Conservation (phyloP, 2,888 invertebrate genomes). For the Melinaea menophilus region DNA sequence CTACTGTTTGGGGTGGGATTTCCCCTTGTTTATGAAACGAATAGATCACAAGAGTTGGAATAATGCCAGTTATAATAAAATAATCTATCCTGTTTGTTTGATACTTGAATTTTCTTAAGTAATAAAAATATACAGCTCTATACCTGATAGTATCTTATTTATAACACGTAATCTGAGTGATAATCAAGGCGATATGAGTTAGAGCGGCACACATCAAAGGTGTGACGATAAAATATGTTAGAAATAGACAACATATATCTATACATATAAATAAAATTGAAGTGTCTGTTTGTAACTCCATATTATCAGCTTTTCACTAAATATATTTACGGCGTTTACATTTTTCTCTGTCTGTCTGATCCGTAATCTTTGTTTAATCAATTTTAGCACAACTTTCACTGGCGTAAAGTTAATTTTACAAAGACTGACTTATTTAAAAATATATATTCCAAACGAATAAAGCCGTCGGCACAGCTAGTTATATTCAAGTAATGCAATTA, state of each 20-base stretch:
- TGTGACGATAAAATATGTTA: slow-evolving; percentile 18
- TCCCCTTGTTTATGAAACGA: slow-evolving; percentile 12
- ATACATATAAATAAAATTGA: too few species aligned
- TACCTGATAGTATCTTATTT: neutral
- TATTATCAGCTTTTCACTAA: too few species aligned
- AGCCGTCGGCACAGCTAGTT: too few species aligned
- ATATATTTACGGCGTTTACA: too few species aligned
- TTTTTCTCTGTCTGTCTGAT: too few species aligned
- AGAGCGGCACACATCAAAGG: slow-evolving; percentile 48
- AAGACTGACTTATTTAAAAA: too few species aligned
- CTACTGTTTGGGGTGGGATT: slow-evolving; percentile 17
- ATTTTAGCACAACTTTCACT: too few species aligned
- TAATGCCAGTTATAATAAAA: neutral
- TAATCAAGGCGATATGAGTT: slow-evolving; percentile 37
- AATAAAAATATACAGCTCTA: neutral
- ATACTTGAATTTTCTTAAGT: neutral
- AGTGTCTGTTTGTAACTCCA: too few species aligned
- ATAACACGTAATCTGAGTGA: slow-evolving; percentile 1
- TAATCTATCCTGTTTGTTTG: neutral
- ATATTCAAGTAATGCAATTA: slow-evolving; percentile 3
- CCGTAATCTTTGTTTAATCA: too few species aligned
- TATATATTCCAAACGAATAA: too few species aligned
- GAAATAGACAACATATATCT: too few species aligned
- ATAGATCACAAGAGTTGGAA: slow-evolving; percentile 4
- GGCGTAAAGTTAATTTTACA: too few species aligned